Evolutionary conservation across 2,888 invertebrate genomes (phyloP).

Genomic region (Tillus elongatus): DNA sequence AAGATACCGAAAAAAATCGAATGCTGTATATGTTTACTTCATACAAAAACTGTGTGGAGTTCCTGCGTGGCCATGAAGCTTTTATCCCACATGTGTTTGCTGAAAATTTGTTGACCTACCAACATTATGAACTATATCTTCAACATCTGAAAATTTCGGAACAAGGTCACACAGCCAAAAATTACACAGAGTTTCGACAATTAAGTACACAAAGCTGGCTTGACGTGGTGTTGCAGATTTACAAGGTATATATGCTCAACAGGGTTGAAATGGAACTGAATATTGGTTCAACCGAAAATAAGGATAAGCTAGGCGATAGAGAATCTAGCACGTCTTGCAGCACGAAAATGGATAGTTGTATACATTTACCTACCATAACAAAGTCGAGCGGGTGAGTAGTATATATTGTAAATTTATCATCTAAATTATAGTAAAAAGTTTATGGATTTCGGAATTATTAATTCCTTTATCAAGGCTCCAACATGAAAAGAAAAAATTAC

Average conservation of each 20-base stretch:
- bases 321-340: too few relatives aligned
- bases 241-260: neutral
- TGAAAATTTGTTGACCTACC: conserved; percentile 38
- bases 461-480: too few relatives aligned
- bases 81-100: conserved; percentile 38
- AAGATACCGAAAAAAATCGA: conserved; percentile 8
- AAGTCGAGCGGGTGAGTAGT: too few relatives aligned
- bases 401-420: too few relatives aligned
- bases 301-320: too few relatives aligned
- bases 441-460: too few relatives aligned
- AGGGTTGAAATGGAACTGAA: too few relatives aligned
- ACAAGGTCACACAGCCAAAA: neutral
- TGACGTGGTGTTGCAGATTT: conserved; percentile 50
- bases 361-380: too few relatives aligned
- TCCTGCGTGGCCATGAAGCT: conserved; percentile 35
- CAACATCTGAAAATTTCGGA: conserved; percentile 9
- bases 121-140: conserved; percentile 33
- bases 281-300: too few relatives aligned
- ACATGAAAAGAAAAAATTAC: too few relatives aligned
- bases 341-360: too few relatives aligned
- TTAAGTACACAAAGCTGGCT: conserved; percentile 47
- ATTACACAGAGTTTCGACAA: conserved; percentile 21
- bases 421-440: too few relatives aligned
- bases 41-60: conserved; percentile 35
- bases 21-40: conserved; percentile 27